Conservation (phyloP, 2,797 vertebrate genomes). For the Coracias cyanogaster region DNA sequence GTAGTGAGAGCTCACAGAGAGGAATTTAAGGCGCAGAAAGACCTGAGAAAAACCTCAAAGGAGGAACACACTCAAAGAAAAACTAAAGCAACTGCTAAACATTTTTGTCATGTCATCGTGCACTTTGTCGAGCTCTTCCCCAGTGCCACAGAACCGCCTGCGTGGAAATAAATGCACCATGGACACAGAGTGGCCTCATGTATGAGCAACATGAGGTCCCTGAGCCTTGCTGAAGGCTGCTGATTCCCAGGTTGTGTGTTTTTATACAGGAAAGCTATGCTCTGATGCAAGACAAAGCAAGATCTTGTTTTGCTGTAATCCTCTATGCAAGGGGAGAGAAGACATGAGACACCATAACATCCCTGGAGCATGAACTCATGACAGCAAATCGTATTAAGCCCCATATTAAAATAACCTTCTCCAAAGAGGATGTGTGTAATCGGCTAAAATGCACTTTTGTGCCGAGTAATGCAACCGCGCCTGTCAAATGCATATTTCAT, state of each 20-base stretch:
- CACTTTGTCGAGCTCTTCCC: not conserved
- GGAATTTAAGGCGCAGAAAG: conserved; percentile 5
- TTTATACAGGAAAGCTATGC: not conserved
- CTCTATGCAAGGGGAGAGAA: fast-evolving
- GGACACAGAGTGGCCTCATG: too few species aligned
- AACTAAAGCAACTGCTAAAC: not conserved
- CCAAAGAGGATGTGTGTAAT: not conserved
- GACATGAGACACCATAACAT: not conserved
- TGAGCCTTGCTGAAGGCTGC: too few species aligned
- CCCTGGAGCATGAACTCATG: not conserved
- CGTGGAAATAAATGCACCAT: not conserved
- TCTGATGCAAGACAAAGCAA: not conserved
- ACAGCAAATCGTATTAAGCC: not conserved
- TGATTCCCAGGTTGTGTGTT: too few species aligned
- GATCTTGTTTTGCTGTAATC: not conserved
- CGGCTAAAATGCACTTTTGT: not conserved
- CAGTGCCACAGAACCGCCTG: not conserved
- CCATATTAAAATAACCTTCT: not conserved
- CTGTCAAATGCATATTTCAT: conserved; percentile 21
- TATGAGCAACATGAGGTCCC: too few species aligned
- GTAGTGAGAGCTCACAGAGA: conserved; percentile 42
- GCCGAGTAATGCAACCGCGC: not conserved
- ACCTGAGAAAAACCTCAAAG: not conserved
- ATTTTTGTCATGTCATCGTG: not conserved
- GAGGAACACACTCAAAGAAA: conserved; percentile 9